phyloP scores from a whole-genome alignment of 2,888 invertebrate genomes.

The Cataglyphis rosenhaueri region DNA sequence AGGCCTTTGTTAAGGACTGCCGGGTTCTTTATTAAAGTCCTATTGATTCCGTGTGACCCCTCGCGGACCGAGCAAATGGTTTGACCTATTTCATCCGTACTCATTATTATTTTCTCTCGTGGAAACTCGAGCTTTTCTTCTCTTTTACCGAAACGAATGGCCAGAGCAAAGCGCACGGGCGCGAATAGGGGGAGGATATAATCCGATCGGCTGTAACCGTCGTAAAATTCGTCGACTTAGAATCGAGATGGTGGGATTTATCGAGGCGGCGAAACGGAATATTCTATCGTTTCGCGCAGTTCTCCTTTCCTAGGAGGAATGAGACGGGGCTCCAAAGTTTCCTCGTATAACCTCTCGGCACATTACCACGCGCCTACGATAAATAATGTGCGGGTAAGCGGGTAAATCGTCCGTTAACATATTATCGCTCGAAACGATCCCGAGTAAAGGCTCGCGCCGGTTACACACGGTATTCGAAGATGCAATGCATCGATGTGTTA shows the following conservation, averaged over 20 bases:
- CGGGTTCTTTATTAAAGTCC: conserved; percentile 75
- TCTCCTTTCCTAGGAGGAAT: conserved; percentile 59
- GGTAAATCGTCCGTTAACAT: conserved; percentile 75
- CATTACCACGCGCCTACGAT: conserved; percentile 62
- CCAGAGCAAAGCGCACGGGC: neutral
- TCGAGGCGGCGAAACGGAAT: conserved; percentile 60
- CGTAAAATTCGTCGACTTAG: conserved; percentile 52
- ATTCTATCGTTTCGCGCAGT: conserved; percentile 51
- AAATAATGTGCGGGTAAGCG: conserved; percentile 70
- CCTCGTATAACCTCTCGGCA: conserved; percentile 60
- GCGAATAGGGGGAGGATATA: conserved; percentile 46
- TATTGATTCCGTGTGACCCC: conserved; percentile 76
- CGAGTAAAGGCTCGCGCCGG: conserved; percentile 58
- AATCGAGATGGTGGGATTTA: conserved; percentile 59
- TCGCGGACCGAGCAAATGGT: conserved; percentile 46
- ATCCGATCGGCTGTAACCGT: conserved; percentile 57
- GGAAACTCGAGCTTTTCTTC: conserved; percentile 74
- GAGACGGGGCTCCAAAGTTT: conserved; percentile 68
- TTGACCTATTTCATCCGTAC: conserved; percentile 71
- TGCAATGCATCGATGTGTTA: conserved; percentile 43
- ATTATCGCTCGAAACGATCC: conserved; percentile 70
- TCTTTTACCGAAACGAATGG: neutral
- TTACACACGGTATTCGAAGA: conserved; percentile 44
- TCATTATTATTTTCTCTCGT: conserved; percentile 75
- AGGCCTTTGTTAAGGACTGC: conserved; percentile 75